phyloP scores from a whole-genome alignment of 2,888 invertebrate genomes.

The Drosophila paramelanica region DNA sequence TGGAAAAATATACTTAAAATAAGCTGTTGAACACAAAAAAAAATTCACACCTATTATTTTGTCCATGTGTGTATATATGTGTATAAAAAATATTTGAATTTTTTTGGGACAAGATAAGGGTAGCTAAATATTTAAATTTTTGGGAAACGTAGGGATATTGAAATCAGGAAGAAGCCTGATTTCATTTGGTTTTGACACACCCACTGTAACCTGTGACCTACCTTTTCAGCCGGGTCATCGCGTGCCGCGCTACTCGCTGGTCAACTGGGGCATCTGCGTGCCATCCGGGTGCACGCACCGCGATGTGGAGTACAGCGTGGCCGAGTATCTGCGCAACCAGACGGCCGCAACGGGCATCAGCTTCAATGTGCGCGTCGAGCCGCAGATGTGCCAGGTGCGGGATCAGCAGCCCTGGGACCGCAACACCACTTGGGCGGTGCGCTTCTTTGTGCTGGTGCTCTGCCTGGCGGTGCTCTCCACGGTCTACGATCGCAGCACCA shows the following conservation, averaged over 20 bases:
- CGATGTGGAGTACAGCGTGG: conserved; percentile 87
- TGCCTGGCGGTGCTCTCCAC: conserved; percentile 83
- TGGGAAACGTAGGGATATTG: too few relatives aligned
- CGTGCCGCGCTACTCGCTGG: conserved; percentile 88
- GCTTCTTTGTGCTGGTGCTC: conserved; percentile 85
- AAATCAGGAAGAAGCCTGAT: too few relatives aligned
- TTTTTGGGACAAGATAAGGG: too few relatives aligned
- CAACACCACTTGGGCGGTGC: conserved; percentile 86
- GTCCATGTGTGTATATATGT: too few relatives aligned
- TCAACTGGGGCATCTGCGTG: conserved; percentile 90
- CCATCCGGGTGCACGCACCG: conserved; percentile 87
- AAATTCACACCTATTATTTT: too few relatives aligned
- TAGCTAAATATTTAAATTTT: too few relatives aligned
- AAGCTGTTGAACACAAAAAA: too few relatives aligned
- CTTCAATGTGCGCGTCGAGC: conserved; percentile 87
- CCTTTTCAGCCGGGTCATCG: conserved; percentile 89
- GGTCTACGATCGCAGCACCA: conserved; percentile 81
- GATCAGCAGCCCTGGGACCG: conserved; percentile 84
- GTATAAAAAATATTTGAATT: too few relatives aligned
- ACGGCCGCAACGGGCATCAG: conserved; percentile 86
- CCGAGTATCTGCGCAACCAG: conserved; percentile 85
- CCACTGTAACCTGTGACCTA: too few relatives aligned
- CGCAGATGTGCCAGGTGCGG: conserved; percentile 87
- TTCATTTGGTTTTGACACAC: too few relatives aligned
- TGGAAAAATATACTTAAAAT: too few relatives aligned